These are phyloP conservation scores for Cataglyphis altisquamis DNA, from an alignment of 2,888 invertebrate species.

Conservation along the genomic window DNA sequence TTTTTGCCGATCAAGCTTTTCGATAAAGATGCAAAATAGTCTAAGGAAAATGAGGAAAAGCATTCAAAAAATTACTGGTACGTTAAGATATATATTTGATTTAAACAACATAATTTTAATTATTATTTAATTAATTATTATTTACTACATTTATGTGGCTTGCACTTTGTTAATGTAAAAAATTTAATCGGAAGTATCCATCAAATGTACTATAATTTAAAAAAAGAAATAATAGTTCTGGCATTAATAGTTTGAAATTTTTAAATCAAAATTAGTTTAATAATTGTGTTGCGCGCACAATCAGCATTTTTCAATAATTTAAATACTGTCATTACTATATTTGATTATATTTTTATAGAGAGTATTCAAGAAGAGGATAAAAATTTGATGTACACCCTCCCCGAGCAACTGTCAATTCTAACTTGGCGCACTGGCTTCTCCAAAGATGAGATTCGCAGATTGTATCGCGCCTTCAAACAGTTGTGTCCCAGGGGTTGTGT, in stretches of 20 bases:
- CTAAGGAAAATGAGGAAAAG: conserved; percentile 80
- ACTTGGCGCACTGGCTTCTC: conserved; percentile 79
- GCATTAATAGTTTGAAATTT: not conserved
- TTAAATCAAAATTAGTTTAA: conserved; percentile 11
- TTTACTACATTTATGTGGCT: not conserved
- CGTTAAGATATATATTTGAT: conserved; percentile 52
- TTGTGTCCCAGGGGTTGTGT: conserved; percentile 80
- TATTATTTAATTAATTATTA: not conserved
- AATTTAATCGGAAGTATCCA: not conserved
- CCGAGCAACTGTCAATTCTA: conserved; percentile 76
- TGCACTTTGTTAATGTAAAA: not conserved
- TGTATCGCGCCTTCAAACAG: conserved; percentile 82
- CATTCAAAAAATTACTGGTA: conserved; percentile 81
- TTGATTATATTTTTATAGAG: conserved; percentile 68
- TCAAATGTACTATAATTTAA: not conserved
- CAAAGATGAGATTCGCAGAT: conserved; percentile 78
- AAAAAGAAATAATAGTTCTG: not conserved
- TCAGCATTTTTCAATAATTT: conserved; percentile 56
- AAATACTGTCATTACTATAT: conserved; percentile 57
- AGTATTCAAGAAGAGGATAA: conserved; percentile 72
- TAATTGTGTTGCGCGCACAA: not conserved
- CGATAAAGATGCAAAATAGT: conserved; percentile 80
- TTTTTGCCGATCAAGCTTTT: conserved; percentile 70
- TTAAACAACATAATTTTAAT: not conserved
- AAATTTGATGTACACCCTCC: conserved; percentile 70